Evolutionary conservation across 2,113 vertebrate species (phyloP).

Genomic region (Rhagologus leucostigma): DNA sequence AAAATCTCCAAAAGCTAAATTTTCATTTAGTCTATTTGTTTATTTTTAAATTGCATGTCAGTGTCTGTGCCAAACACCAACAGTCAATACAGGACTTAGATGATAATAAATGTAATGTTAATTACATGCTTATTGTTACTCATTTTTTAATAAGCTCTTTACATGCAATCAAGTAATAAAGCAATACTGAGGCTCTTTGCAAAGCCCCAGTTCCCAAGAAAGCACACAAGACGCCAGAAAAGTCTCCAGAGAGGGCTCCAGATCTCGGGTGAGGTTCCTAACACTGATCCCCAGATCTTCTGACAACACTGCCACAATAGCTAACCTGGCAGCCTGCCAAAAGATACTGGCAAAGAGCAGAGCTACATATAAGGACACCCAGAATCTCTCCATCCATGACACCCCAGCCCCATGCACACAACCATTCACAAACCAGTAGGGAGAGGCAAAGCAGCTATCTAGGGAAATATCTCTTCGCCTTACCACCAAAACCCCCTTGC

Average conservation of each 20-base stretch:
- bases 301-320: not conserved
- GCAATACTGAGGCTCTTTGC: not conserved
- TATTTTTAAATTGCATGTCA: not conserved
- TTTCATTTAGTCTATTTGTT: not conserved
- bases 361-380: not conserved
- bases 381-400: not conserved
- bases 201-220: not conserved
- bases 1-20: not conserved
- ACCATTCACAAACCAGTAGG: not conserved
- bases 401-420: not conserved
- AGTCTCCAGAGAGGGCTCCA: not conserved
- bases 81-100: not conserved
- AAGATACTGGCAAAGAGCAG: not conserved
- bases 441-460: not conserved
- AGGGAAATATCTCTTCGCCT: not conserved
- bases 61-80: not conserved
- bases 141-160: slow-evolving; percentile 43
- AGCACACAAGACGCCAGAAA: not conserved
- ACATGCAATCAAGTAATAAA: slow-evolving; percentile 18
- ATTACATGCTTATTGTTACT: slow-evolving; percentile 23
- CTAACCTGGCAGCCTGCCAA: not conserved
- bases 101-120: slow-evolving; percentile 20
- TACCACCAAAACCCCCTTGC: not conserved
- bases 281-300: not conserved
- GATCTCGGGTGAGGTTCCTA: not conserved